These are phyloP conservation scores for Hirtodrosophila cameraria DNA, from an alignment of 2,888 invertebrate genomes.

Conservation along the genomic window DNA sequence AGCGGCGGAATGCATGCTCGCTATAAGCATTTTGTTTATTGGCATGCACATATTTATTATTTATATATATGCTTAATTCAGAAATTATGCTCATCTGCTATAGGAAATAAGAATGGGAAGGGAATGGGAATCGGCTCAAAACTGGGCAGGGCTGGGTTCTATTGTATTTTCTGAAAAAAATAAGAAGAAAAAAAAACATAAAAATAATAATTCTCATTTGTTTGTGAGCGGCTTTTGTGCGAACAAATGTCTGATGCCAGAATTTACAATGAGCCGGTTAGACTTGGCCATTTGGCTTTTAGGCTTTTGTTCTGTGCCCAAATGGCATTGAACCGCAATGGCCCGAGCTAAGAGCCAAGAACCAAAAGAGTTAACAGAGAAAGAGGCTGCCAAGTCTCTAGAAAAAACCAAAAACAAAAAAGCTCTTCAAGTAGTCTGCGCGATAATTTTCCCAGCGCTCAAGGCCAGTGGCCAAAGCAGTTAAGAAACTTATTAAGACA, in stretches of 20 bases:
- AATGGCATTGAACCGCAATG: slow-evolving; percentile 74
- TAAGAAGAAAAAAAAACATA: slow-evolving; percentile 14
- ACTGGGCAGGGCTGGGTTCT: slow-evolving; percentile 3
- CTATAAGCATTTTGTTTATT: slow-evolving; percentile 35
- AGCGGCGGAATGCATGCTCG: neutral
- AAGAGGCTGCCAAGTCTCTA: slow-evolving; percentile 28
- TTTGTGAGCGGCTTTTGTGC: slow-evolving; percentile 56
- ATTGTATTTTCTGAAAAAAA: slow-evolving; percentile 30
- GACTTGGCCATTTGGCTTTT: slow-evolving; percentile 18
- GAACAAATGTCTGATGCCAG: slow-evolving; percentile 47
- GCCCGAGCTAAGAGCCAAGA: slow-evolving; percentile 27
- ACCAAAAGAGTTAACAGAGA: slow-evolving; percentile 19
- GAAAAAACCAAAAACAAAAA: neutral
- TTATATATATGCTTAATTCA: slow-evolving; percentile 59
- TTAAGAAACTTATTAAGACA: slow-evolving; percentile 63
- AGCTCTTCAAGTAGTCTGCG: slow-evolving; percentile 16
- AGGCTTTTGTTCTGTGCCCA: slow-evolving; percentile 22
- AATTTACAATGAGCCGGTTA: slow-evolving; percentile 64
- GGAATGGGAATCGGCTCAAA: neutral
- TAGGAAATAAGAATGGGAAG: slow-evolving; percentile 6
- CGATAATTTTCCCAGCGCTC: slow-evolving; percentile 61
- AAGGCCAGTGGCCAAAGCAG: slow-evolving; percentile 63
- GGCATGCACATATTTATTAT: slow-evolving; percentile 44
- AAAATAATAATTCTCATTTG: slow-evolving; percentile 62
- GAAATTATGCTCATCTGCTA: slow-evolving; percentile 42